phyloP scores from a whole-genome alignment of 2,888 invertebrate species.

The Acanthosoma haemorrhoidale region DNA sequence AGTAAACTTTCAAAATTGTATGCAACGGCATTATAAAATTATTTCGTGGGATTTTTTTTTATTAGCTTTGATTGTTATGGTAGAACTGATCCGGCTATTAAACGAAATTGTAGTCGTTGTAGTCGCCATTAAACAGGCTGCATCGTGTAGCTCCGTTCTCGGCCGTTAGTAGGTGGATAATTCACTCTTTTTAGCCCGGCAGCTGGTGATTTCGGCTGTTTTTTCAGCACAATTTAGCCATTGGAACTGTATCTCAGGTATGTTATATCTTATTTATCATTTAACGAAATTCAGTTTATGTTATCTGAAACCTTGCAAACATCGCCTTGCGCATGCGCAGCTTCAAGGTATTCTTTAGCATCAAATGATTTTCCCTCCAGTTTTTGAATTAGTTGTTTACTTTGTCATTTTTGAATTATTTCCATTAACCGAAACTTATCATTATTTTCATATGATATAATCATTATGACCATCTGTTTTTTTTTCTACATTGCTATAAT shows the following conservation, averaged over 20 bases:
- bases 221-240: neutral
- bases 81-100: conserved; percentile 10
- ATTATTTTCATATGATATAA: neutral
- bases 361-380: neutral
- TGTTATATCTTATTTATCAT: neutral
- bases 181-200: neutral
- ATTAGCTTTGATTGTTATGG: neutral
- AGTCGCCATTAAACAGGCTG: conserved; percentile 34
- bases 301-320: conserved; percentile 31
- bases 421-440: neutral
- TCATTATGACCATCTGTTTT: neutral
- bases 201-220: neutral
- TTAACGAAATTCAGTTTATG: neutral
- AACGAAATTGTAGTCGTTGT: conserved; percentile 11
- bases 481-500: neutral
- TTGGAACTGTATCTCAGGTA: conserved; percentile 3
- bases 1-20: neutral
- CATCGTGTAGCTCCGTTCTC: conserved; percentile 8
- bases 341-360: neutral
- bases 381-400: conserved; percentile 4
- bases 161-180: neutral
- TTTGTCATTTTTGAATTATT: neutral
- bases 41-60: neutral
- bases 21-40: neutral
- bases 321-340: conserved; percentile 31